phyloP scores from a whole-genome alignment of 2,113 vertebrate species.

The Hyperopisus bebe region DNA sequence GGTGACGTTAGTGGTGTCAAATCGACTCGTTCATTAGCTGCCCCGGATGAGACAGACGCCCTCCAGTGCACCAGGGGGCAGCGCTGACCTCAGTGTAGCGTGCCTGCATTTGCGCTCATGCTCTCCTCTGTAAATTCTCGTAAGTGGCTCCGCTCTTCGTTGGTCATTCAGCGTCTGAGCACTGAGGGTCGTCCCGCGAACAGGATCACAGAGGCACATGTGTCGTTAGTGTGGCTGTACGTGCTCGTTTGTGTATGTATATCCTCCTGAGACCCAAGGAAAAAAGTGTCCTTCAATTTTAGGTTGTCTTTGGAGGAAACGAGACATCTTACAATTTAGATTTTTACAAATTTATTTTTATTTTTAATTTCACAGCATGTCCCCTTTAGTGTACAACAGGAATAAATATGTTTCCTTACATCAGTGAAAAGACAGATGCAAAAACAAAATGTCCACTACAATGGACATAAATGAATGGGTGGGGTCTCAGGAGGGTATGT shows the following conservation, averaged over 20 bases:
- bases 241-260: neutral
- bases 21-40: constrained; percentile 59
- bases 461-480: too few relatives aligned
- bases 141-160: neutral
- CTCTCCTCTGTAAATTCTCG: neutral
- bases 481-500: too few relatives aligned
- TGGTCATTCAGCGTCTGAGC: neutral
- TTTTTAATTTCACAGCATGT: too few relatives aligned
- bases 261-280: too few relatives aligned
- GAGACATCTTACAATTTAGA: too few relatives aligned
- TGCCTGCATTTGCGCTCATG: neutral
- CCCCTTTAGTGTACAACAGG: too few relatives aligned
- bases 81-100: neutral
- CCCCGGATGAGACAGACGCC: constrained; percentile 42
- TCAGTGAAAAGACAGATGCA: too few relatives aligned
- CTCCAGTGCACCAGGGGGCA: neutral
- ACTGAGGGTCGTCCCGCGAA: neutral
- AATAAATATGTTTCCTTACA: too few relatives aligned
- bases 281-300: too few relatives aligned
- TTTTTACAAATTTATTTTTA: too few relatives aligned
- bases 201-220: neutral
- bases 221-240: neutral
- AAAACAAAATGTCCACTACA: too few relatives aligned
- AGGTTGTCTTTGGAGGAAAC: too few relatives aligned
- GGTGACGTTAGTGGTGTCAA: constrained; percentile 16